A percentile compares a stretch with the other conserved stretches of the same genome.
phyloP scores from a whole-genome alignment of 2,113 vertebrate genomes.

The Clinocottus analis region DNA sequence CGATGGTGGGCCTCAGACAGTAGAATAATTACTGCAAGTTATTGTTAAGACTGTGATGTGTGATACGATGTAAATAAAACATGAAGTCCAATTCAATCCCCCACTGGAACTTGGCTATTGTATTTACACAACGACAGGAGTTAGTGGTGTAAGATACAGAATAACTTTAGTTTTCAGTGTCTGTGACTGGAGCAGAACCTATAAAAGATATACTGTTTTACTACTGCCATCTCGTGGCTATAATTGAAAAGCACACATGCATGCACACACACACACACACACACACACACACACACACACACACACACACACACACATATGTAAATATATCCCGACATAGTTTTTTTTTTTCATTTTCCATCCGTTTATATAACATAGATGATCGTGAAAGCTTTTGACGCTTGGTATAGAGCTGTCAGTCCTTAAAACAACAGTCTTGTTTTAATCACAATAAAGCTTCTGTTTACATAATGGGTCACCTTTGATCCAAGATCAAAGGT shows the following conservation, averaged over 20 bases:
- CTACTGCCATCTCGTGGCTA: conserved; percentile 59
- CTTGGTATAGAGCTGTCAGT: rapidly evolving
- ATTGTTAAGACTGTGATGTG: conserved; percentile 41
- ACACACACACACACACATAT: background rate
- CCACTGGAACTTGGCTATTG: conserved; percentile 19
- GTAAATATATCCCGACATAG: background rate
- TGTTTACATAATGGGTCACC: conserved; percentile 17
- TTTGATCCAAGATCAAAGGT: conserved; percentile 51
- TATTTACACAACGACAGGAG: conserved; percentile 15
- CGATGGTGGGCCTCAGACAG: conserved; percentile 26
- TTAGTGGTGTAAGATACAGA: background rate
- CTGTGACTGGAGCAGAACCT: background rate
- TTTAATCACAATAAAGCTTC: conserved; percentile 5
- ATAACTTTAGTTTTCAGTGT: background rate
- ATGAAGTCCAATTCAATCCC: conserved; percentile 26
- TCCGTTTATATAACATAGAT: background rate
- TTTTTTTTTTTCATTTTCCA: too few species aligned
- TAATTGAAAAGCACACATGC: background rate
- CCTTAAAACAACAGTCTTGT: background rate
- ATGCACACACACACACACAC: too few species aligned
- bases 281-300: background rate
- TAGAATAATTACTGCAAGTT: conserved; percentile 41
- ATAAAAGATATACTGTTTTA: background rate
- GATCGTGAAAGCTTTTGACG: background rate
- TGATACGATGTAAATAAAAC: conserved; percentile 45